phyloP scores from a whole-genome alignment of 2,888 invertebrate species.

The Megastigmus dorsalis region DNA sequence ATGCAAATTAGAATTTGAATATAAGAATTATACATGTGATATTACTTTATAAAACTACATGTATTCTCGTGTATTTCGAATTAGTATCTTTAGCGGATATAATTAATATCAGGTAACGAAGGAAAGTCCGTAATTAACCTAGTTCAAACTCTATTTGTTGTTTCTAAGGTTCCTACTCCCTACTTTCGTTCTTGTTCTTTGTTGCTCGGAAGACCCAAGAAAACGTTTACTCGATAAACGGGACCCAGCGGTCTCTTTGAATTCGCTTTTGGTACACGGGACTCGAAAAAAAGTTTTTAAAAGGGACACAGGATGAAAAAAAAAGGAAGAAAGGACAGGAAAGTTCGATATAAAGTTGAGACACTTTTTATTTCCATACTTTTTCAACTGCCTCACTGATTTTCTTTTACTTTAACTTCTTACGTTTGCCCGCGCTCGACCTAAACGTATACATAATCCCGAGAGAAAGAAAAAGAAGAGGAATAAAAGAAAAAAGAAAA shows the following conservation, averaged over 20 bases:
- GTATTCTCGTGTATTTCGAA: too few relatives aligned
- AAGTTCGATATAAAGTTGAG: slow-evolving; percentile 19
- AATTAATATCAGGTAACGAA: too few relatives aligned
- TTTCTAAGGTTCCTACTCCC: too few relatives aligned
- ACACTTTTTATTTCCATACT: slow-evolving; percentile 31
- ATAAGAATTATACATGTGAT: too few relatives aligned
- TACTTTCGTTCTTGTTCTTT: neutral
- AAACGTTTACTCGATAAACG: slow-evolving; percentile 24
- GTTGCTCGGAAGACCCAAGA: slow-evolving; percentile 1
- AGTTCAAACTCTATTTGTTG: too few relatives aligned
- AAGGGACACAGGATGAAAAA: too few relatives aligned
- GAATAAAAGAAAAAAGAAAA: too few relatives aligned
- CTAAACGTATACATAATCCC: neutral
- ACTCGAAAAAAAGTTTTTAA: slow-evolving; percentile 8
- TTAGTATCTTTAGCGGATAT: too few relatives aligned
- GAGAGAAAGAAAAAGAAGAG: too few relatives aligned
- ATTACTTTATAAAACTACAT: too few relatives aligned
- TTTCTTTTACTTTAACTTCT: slow-evolving; percentile 1
- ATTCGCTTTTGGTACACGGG: slow-evolving; percentile 10
- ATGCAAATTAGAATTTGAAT: too few relatives aligned
- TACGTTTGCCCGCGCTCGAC: neutral
- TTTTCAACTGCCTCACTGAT: slow-evolving; percentile 7
- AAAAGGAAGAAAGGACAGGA: neutral
- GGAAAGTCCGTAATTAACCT: neutral
- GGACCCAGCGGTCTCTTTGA: slow-evolving; percentile 19